Percentiles rank a stretch among this genome's conserved stretches.
Evolutionary conservation across 2,797 vertebrate species (phyloP).

Genomic region (Pterois miles): DNA sequence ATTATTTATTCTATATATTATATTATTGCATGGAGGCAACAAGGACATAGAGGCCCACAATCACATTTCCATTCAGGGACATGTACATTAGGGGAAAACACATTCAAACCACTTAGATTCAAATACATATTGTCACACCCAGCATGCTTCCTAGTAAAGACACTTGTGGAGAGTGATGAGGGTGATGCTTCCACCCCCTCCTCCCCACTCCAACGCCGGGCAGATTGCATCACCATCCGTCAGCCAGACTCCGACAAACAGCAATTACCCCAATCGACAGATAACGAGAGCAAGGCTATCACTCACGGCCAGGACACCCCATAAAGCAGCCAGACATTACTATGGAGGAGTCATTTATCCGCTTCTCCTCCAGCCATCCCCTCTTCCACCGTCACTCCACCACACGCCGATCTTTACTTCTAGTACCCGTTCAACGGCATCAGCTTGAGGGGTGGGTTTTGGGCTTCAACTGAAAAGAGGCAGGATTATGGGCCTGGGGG

Average conservation of each 20-base stretch:
- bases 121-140: slow-evolving; percentile 44
- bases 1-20: not conserved
- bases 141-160: slow-evolving; percentile 48
- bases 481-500: not conserved
- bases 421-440: slow-evolving; percentile 44
- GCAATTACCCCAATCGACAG: slow-evolving; percentile 86
- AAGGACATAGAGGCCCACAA: not conserved
- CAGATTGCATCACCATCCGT: slow-evolving; percentile 81
- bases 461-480: not conserved
- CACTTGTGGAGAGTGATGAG: slow-evolving; percentile 69
- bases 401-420: slow-evolving; percentile 41
- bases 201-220: slow-evolving; percentile 25
- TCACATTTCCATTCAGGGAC: not conserved
- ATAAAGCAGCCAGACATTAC: slow-evolving; percentile 79
- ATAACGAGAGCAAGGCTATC: slow-evolving; percentile 82
- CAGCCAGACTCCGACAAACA: slow-evolving; percentile 81
- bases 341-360: slow-evolving; percentile 75
- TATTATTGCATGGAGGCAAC: not conserved
- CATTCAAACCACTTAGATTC: slow-evolving; percentile 29
- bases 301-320: slow-evolving; percentile 77
- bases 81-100: not conserved
- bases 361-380: slow-evolving; percentile 47
- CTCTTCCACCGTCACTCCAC: slow-evolving; percentile 24
- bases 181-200: slow-evolving; percentile 29
- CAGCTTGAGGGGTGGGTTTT: slow-evolving; percentile 8